A percentile compares a stretch with the other conserved stretches of the same genome.
phyloP scores from a whole-genome alignment of 2,888 invertebrate species.

The Mamestra brassicae region DNA sequence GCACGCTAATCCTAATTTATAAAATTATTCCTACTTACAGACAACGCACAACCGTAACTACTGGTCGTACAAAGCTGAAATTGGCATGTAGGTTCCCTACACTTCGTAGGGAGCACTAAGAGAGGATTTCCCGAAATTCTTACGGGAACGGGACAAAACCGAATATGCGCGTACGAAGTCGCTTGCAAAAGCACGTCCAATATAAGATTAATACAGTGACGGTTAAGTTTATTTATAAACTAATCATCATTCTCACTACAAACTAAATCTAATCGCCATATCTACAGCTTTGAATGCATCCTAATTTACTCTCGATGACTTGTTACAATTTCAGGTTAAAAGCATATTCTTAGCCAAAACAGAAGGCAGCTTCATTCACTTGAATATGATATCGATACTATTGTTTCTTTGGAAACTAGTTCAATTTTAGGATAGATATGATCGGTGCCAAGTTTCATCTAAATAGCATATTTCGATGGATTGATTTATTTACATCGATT shows the following conservation, averaged over 20 bases:
- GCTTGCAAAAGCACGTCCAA: not conserved
- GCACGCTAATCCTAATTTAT: not conserved
- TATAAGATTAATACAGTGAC: not conserved
- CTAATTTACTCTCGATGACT: constrained; percentile 24
- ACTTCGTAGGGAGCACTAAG: too few species aligned
- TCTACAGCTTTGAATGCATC: not conserved
- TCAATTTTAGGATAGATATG: constrained; percentile 52
- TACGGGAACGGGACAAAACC: too few species aligned
- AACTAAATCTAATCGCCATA: constrained; percentile 19
- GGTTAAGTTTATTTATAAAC: not conserved
- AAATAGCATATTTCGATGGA: constrained; percentile 53
- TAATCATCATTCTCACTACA: not conserved
- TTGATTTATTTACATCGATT: constrained; percentile 59
- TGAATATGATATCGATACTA: constrained; percentile 40
- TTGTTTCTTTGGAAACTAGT: constrained; percentile 55
- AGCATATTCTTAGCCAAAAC: constrained; percentile 33
- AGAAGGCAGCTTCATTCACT: constrained; percentile 23
- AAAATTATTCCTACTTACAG: too few species aligned
- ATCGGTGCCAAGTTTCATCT: constrained; percentile 52
- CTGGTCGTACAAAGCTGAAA: too few species aligned
- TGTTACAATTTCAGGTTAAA: constrained; percentile 30
- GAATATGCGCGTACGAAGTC: too few species aligned
- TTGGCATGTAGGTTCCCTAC: too few species aligned
- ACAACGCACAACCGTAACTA: too few species aligned
- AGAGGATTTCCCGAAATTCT: too few species aligned